Base-by-base conservation (phyloP, 2,113 vertebrate species). In the Gila orcuttii region DNA sequence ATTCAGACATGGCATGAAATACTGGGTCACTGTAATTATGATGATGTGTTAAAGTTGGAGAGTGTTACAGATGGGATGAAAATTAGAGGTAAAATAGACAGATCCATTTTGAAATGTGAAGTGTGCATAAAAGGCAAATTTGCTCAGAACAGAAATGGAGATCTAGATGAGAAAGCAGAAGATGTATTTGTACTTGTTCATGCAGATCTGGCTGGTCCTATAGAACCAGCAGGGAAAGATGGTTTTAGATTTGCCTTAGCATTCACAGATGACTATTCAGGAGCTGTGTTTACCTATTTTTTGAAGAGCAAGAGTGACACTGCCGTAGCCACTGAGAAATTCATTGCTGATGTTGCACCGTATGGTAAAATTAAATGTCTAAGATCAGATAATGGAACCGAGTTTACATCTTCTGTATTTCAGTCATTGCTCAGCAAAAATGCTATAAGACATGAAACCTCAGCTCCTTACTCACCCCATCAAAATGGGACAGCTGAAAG, bases 171-270 rank as follows among this genome's bases (percentile, higher is more conserved):
- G 60, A 64, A 47, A 66, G 60, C 60, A 64, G 28, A 59, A 19
- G 50, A 17, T 3, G 50, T 59, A 39, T 17, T 74, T 57, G 28
- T 9, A 21, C 28, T 75, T 74, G 39, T 74, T 12, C 82, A 74
- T 28, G 33, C 47, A 23, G 82, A 83, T 19, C 7, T 83, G 42
- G 33, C 52, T 42, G 82, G 78, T 62, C 33, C 57, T 42, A 62
- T 80, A 17, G 68, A 74, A 9, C 50, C 82, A 74, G 28, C 39
- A 83, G 28, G 21, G 17, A 84, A 57, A 13, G 25, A 45, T 12
- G 28, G 57, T 6, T 6, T 60, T 31, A 55, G 17, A 57, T 21
- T 57, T 57, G 55, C 4, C 19, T 57, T 57, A 21, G 55, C 55
- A 21, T 57, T 57, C 55, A 57, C 55, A 57, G 55, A 57, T 57